Percentiles rank a stretch among this genome's conserved stretches.
Evolutionary conservation across 2,797 vertebrate species (phyloP).

Genomic region (Hoplostethus mediterraneus): DNA sequence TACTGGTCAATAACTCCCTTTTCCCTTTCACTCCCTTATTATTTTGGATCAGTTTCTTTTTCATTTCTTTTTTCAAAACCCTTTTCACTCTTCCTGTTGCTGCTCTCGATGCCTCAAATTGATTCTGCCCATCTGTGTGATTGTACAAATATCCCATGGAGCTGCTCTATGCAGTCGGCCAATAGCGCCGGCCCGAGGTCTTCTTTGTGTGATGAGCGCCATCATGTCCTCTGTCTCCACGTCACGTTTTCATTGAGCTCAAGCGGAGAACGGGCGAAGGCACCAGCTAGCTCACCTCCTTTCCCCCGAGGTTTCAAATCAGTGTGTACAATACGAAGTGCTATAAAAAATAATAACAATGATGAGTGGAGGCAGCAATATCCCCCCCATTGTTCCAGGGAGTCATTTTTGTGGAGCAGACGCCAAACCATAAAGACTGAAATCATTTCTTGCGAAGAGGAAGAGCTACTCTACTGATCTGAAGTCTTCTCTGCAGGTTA

Average conservation of each 20-base stretch:
- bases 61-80: not conserved
- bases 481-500: slow-evolving; percentile 17
- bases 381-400: slow-evolving; percentile 19
- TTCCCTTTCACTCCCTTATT: not conserved
- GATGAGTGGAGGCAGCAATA: slow-evolving; percentile 34
- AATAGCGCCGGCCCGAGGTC: slow-evolving; percentile 43
- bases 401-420: slow-evolving; percentile 43
- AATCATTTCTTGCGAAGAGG: slow-evolving; percentile 43
- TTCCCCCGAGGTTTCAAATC: slow-evolving; percentile 20
- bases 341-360: slow-evolving; percentile 30
- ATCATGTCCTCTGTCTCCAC: slow-evolving; percentile 14
- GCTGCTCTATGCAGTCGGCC: slow-evolving; percentile 25
- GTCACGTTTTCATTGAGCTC: slow-evolving; percentile 15
- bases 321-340: slow-evolving; percentile 27
- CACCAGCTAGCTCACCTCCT: slow-evolving; percentile 1
- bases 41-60: not conserved
- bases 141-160: not conserved
- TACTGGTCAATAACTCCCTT: not conserved
- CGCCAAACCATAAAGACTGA: slow-evolving; percentile 31
- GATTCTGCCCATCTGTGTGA: slow-evolving; percentile 12
- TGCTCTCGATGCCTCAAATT: not conserved
- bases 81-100: slow-evolving; percentile 5
- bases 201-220: slow-evolving; percentile 17
- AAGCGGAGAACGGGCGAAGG: slow-evolving; percentile 18
- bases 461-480: slow-evolving; percentile 42